These are phyloP conservation scores for Hermaeophaga mercurialis DNA, from an alignment of 2,888 invertebrate genomes.

Conservation along the genomic window DNA sequence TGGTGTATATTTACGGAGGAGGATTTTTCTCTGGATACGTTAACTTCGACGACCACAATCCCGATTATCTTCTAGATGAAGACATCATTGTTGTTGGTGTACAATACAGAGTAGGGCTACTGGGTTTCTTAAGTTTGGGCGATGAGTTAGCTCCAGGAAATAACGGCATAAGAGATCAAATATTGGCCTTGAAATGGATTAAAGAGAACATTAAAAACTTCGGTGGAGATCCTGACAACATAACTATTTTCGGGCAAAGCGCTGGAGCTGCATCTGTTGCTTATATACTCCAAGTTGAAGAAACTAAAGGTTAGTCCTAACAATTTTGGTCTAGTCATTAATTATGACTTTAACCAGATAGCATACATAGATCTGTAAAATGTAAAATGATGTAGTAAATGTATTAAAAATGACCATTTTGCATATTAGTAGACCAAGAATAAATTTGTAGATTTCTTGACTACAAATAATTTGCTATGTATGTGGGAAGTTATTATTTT, in stretches of 20 bases:
- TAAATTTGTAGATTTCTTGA: no score
- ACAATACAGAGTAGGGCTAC: constrained; percentile 70
- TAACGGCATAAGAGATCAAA: constrained; percentile 75
- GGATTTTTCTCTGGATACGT: constrained; percentile 52
- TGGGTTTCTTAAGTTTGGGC: constrained; percentile 74
- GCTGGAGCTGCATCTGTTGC: constrained; percentile 66
- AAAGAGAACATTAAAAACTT: constrained; percentile 70
- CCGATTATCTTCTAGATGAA: constrained; percentile 62
- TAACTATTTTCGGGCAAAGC: constrained; percentile 71
- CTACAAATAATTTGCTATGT: no score
- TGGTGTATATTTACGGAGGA: constrained; percentile 57
- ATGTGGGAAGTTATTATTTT: no score
- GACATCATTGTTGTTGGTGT: constrained; percentile 70
- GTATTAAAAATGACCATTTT: no score
- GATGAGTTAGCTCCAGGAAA: constrained; percentile 71
- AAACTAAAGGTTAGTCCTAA: constrained; percentile 12
- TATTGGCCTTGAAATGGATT: constrained; percentile 71
- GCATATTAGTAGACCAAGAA: no score
- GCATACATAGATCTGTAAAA: no score
- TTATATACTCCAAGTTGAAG: constrained; percentile 24
- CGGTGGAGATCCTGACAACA: constrained; percentile 70
- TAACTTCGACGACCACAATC: constrained; percentile 43
- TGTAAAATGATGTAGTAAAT: no score
- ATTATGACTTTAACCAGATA: background rate
- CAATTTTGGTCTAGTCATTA: background rate